Percentiles rank a stretch among this genome's conserved stretches.
These are phyloP conservation scores for Cephalopholis sonnerati DNA, from an alignment of 2,113 vertebrate genomes.

Conservation along the genomic window DNA sequence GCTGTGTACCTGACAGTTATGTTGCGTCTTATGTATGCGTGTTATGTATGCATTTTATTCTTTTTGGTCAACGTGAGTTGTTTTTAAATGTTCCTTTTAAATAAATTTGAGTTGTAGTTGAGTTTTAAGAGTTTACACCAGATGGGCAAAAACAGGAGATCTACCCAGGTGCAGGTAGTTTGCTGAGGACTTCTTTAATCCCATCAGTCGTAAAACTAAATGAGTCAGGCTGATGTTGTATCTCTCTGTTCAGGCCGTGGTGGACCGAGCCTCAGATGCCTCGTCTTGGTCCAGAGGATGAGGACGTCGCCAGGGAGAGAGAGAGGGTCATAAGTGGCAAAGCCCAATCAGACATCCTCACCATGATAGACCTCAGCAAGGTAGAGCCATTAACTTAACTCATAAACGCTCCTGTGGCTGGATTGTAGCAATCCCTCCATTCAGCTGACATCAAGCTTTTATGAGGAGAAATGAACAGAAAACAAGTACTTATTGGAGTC, in stretches of 20 bases:
- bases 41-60: too few species aligned
- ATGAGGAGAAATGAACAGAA: background rate
- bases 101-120: too few species aligned
- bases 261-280: constrained; percentile 74
- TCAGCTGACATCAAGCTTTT: background rate
- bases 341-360: constrained; percentile 83
- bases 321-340: constrained; percentile 79
- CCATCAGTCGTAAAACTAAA: background rate
- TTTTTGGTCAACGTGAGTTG: too few species aligned
- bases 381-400: constrained; percentile 12
- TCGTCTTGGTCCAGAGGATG: constrained; percentile 83
- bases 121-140: too few species aligned
- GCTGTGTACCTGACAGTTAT: too few species aligned
- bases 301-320: constrained; percentile 85
- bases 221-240: background rate
- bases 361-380: constrained; percentile 83
- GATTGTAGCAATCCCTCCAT: background rate
- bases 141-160: too few species aligned
- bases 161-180: too few species aligned
- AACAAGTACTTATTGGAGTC: background rate
- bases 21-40: too few species aligned
- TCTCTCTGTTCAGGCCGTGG: constrained; percentile 70
- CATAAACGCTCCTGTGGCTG: too few species aligned
- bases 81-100: too few species aligned
- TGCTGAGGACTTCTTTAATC: too few species aligned